Percentiles rank a stretch among this genome's conserved stretches.
phyloP scores from a whole-genome alignment of 2,113 vertebrate genomes.

The Eclectus roratus region DNA sequence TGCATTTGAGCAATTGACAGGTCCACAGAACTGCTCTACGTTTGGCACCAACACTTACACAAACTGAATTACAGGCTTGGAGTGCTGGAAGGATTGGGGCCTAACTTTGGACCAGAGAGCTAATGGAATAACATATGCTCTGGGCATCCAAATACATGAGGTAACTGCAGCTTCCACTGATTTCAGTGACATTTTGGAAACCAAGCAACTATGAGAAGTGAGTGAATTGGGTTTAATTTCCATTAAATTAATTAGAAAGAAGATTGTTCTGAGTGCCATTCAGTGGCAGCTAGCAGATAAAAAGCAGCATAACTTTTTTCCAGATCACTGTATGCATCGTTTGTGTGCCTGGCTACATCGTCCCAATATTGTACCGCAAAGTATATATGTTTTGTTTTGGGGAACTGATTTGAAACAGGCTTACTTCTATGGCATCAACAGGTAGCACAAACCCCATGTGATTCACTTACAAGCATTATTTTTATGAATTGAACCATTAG shows the following conservation, averaged over 20 bases:
- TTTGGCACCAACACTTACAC: neutral
- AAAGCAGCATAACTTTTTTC: neutral
- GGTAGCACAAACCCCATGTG: neutral
- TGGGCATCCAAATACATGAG: neutral
- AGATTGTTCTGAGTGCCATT: neutral
- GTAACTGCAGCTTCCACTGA: neutral
- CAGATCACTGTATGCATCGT: neutral
- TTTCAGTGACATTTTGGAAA: neutral
- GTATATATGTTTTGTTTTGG: neutral
- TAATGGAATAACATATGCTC: neutral
- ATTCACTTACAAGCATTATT: neutral
- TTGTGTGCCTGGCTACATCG: neutral
- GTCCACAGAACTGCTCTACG: neutral
- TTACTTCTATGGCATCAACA: neutral
- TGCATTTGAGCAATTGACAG: neutral
- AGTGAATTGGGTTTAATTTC: neutral
- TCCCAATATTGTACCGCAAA: neutral
- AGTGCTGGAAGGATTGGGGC: neutral
- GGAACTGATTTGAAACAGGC: neutral
- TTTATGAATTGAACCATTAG: slow-evolving; percentile 31
- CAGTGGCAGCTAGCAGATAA: neutral
- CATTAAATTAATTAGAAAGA: neutral
- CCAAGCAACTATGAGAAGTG: neutral
- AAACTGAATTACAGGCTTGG: neutral
- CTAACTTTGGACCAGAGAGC: neutral